Evolutionary conservation across 2,888 invertebrate species (phyloP).

Genomic region (Lysandra bellargus): DNA sequence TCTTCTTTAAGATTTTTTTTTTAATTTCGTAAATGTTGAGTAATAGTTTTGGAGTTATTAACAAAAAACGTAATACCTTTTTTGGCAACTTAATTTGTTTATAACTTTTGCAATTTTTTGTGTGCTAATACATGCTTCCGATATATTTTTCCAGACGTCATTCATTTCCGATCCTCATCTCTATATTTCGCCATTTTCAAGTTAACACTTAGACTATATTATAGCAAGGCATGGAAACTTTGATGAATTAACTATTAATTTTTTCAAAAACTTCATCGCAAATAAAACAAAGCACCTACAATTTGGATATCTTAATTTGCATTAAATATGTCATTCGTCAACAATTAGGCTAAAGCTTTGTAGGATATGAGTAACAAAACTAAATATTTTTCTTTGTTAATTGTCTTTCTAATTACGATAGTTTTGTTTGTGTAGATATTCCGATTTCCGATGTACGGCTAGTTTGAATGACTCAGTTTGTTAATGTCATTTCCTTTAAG

Average conservation of each 20-base stretch:
- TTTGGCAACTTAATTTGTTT: no score
- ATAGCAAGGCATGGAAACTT: no score
- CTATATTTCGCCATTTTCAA: no score
- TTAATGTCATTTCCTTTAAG: slow-evolving; percentile 10
- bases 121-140: no score
- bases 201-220: no score
- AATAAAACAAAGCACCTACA: neutral
- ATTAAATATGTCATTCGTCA: neutral
- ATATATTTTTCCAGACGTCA: no score
- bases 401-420: slow-evolving; percentile 24
- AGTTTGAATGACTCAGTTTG: neutral
- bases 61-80: no score
- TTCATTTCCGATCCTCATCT: no score
- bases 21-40: no score
- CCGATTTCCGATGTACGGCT: neutral
- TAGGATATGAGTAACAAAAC: slow-evolving; percentile 13
- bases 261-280: neutral
- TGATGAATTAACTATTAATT: neutral
- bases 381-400: slow-evolving; percentile 16
- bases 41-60: no score
- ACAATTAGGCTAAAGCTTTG: neutral
- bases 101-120: no score
- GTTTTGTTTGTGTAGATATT: slow-evolving; percentile 6
- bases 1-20: no score
- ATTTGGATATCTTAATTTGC: neutral